Percentiles rank a stretch among this genome's conserved stretches.
Conservation (phyloP, 1,140 invertebrate species). For the Phymorhynchus buccinoides region DNA sequence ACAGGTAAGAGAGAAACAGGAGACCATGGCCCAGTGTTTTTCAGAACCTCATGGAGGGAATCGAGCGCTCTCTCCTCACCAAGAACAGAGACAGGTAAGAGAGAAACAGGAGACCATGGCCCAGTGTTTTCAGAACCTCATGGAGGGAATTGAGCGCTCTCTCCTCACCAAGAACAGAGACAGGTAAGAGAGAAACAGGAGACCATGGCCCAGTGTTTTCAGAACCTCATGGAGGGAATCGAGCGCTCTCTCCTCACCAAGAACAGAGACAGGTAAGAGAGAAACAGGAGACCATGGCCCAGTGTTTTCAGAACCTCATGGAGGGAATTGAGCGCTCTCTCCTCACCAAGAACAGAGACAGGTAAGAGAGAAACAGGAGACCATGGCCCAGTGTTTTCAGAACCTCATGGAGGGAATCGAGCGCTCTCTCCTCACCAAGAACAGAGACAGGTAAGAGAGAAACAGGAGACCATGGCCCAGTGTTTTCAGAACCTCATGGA, state of each 20-base stretch:
- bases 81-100: conserved; percentile 96
- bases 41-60: conserved; percentile 95
- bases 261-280: conserved; percentile 93
- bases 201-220: conserved; percentile 93
- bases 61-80: conserved; percentile 94
- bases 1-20: conserved; percentile 95
- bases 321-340: too few species aligned
- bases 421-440: conserved; percentile 94
- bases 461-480: conserved; percentile 91
- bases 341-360: too few species aligned
- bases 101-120: conserved; percentile 94
- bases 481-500: conserved; percentile 98
- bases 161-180: conserved; percentile 97
- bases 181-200: conserved; percentile 93
- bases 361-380: conserved; percentile 92
- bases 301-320: too few species aligned
- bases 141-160: conserved; percentile 97
- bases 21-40: conserved; percentile 94
- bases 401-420: conserved; percentile 97
- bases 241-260: too few species aligned
- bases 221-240: too few species aligned
- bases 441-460: conserved; percentile 95
- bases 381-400: conserved; percentile 94
- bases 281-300: conserved; percentile 91
- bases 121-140: conserved; percentile 95